A percentile compares a stretch with the other conserved stretches of the same genome.
Evolutionary conservation across 2,888 invertebrate genomes (phyloP).

Genomic region (Poecilus cupreus): DNA sequence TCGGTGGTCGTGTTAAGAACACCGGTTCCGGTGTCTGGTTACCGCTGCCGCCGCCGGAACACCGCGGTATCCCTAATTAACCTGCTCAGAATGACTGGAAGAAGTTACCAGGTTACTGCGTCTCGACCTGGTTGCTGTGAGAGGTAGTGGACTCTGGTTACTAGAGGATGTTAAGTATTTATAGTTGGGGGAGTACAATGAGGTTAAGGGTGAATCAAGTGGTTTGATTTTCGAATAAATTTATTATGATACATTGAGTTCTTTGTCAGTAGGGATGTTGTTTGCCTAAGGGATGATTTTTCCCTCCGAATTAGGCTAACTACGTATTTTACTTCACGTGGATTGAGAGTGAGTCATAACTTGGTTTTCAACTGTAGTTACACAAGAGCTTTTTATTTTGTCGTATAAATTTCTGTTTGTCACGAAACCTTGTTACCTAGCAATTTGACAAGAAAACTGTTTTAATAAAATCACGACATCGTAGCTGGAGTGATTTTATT

Average conservation of each 20-base stretch:
- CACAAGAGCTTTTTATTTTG: too few relatives aligned
- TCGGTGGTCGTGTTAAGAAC: conserved; percentile 22
- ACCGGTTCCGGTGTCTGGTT: conserved; percentile 59
- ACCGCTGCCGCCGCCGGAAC: conserved; percentile 34
- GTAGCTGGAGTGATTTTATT: too few relatives aligned
- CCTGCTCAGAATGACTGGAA: conserved; percentile 17
- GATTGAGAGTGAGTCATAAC: background rate
- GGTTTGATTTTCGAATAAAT: conserved; percentile 1
- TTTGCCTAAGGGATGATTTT: background rate
- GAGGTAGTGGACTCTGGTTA: background rate
- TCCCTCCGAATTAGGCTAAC: too few relatives aligned
- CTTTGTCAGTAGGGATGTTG: background rate
- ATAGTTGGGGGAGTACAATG: background rate
- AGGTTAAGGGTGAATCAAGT: conserved; percentile 16
- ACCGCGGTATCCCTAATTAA: conserved; percentile 54
- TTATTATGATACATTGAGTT: conserved; percentile 12
- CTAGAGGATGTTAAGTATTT: background rate
- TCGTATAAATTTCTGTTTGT: too few relatives aligned
- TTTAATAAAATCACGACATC: too few relatives aligned
- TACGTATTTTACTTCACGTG: background rate
- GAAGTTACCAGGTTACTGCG: background rate
- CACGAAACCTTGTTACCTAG: too few relatives aligned
- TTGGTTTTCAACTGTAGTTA: too few relatives aligned
- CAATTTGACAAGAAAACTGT: too few relatives aligned
- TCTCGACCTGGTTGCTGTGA: background rate